Conservation (phyloP, 2,888 invertebrate species). For the Leucophenga montana region DNA sequence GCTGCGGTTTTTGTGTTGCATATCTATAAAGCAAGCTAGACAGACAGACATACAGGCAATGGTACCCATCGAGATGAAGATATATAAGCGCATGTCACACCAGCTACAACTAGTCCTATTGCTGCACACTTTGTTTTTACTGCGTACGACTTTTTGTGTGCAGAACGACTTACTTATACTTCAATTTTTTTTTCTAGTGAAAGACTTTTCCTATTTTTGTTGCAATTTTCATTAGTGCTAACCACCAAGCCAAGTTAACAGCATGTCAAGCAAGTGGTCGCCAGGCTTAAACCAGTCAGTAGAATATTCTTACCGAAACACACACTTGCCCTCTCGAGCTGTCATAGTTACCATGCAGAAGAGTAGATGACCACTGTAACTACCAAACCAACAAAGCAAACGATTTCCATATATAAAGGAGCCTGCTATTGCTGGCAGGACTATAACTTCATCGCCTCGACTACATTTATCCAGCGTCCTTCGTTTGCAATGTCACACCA, state of each 20-base stretch:
- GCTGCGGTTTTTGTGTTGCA: slow-evolving; percentile 14
- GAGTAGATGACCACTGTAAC: too few species aligned
- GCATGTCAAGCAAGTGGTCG: slow-evolving; percentile 53
- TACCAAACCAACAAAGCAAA: too few species aligned
- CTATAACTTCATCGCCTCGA: not conserved
- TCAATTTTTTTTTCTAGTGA: slow-evolving; percentile 29
- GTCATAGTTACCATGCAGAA: too few species aligned
- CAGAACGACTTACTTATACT: slow-evolving; percentile 33
- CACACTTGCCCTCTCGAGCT: not conserved
- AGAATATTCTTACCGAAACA: too few species aligned
- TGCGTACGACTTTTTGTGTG: not conserved
- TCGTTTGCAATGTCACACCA: not conserved
- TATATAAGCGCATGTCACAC: not conserved
- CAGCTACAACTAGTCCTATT: too few species aligned
- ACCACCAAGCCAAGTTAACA: slow-evolving; percentile 46
- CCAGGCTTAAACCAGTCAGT: slow-evolving; percentile 1
- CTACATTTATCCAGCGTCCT: not conserved
- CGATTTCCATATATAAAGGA: too few species aligned
- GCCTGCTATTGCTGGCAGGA: not conserved
- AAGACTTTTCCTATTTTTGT: slow-evolving; percentile 28
- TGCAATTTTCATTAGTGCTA: slow-evolving; percentile 45
- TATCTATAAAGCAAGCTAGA: not conserved
- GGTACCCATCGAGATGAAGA: not conserved
- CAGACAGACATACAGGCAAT: not conserved
- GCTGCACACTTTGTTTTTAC: slow-evolving; percentile 1